phyloP scores from a whole-genome alignment of 2,888 invertebrate species.

The Atrina japonica region DNA sequence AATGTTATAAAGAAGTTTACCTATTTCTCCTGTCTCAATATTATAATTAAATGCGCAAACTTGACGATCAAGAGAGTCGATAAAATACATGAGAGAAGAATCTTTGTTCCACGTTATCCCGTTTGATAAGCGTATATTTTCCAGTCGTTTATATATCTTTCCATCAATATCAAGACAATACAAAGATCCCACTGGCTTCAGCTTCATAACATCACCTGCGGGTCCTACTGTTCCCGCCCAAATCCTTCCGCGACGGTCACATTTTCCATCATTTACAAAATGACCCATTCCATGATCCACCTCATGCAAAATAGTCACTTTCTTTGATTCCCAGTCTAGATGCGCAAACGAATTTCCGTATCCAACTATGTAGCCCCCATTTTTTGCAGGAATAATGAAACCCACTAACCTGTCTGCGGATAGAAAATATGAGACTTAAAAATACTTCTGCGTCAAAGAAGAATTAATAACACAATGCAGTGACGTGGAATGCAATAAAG shows the following conservation, averaged over 20 bases:
- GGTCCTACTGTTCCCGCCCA: constrained; percentile 61
- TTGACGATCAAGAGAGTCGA: constrained; percentile 86
- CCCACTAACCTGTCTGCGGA: constrained; percentile 70
- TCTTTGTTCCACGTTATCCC: constrained; percentile 89
- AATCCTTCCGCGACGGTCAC: constrained; percentile 65
- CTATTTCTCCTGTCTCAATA: constrained; percentile 83
- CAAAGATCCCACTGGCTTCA: constrained; percentile 59
- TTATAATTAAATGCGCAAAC: constrained; percentile 88
- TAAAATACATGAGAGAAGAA: constrained; percentile 88
- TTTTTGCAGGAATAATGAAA: constrained; percentile 60
- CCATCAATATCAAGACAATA: constrained; percentile 66
- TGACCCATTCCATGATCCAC: constrained; percentile 47
- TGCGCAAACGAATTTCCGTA: constrained; percentile 50
- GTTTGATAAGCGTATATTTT: constrained; percentile 84
- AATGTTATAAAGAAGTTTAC: no score
- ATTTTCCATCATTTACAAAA: constrained; percentile 61
- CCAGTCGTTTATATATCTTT: constrained; percentile 41
- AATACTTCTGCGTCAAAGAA: no score
- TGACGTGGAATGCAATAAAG: no score
- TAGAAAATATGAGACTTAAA: no score
- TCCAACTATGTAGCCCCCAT: constrained; percentile 63
- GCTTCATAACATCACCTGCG: constrained; percentile 12
- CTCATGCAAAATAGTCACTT: constrained; percentile 43
- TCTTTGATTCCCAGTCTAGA: constrained; percentile 63
- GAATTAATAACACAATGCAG: no score